These are phyloP conservation scores for Campylomormyrus tamandua DNA, from an alignment of 2,113 vertebrate genomes.

Conservation along the genomic window DNA sequence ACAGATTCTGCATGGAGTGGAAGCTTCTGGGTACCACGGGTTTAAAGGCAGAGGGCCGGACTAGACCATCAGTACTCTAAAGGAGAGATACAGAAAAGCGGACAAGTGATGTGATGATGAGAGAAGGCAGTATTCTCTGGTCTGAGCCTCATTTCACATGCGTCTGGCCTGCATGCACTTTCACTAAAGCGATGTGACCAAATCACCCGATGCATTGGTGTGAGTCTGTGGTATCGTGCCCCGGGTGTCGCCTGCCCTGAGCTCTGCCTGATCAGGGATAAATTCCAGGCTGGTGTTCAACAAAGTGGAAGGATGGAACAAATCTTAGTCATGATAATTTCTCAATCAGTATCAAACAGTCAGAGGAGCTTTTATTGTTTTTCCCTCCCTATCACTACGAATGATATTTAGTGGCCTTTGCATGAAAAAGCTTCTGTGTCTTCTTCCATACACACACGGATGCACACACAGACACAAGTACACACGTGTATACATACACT, in stretches of 20 bases:
- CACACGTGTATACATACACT: not conserved
- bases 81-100: constrained; percentile 37
- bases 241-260: not conserved
- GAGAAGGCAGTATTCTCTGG: not conserved
- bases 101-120: constrained; percentile 8
- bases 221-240: not conserved
- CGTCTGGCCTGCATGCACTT: not conserved
- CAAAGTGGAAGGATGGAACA: not conserved
- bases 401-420: not conserved
- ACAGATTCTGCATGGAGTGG: constrained; percentile 82
- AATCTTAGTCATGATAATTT: not conserved
- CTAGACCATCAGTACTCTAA: constrained; percentile 69
- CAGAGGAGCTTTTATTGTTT: not conserved
- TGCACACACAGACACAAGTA: not conserved
- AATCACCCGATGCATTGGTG: not conserved
- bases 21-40: constrained; percentile 87
- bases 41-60: constrained; percentile 83
- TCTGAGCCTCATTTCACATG: not conserved
- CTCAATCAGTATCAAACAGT: not conserved
- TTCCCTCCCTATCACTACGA: not conserved
- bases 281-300: not conserved
- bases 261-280: not conserved
- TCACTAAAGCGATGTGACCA: not conserved
- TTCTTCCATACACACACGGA: not conserved
- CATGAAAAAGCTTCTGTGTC: not conserved